These are phyloP conservation scores for Lutjanus erythropterus DNA, from an alignment of 2,113 vertebrate species.

Conservation along the genomic window DNA sequence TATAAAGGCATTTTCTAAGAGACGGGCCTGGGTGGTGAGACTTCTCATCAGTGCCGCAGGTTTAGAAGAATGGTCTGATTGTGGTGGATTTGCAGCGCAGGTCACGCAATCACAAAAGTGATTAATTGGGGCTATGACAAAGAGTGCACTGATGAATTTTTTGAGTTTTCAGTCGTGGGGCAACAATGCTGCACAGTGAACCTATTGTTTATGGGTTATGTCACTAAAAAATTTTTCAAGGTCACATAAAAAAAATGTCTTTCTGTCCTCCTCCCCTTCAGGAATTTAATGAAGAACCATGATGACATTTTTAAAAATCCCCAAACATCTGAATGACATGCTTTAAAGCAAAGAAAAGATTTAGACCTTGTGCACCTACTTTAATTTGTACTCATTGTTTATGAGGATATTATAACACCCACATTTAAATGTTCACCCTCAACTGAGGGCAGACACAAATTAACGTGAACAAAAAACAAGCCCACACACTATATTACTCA, in stretches of 20 bases:
- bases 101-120: neutral
- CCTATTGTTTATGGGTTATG: neutral
- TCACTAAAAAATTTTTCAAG: neutral
- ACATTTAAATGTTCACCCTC: neutral
- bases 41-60: neutral
- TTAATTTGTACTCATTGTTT: neutral
- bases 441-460: neutral
- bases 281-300: too few relatives aligned
- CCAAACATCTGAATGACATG: too few relatives aligned
- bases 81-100: too few relatives aligned
- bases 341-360: neutral
- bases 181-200: neutral
- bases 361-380: neutral
- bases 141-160: neutral
- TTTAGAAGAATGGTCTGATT: neutral
- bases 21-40: neutral
- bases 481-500: neutral
- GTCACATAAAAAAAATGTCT: neutral
- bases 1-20: neutral
- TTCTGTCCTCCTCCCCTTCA: too few relatives aligned
- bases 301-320: neutral
- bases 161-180: neutral
- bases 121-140: neutral
- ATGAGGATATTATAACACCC: neutral
- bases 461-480: neutral